Base-by-base conservation (phyloP, 2,797 vertebrate species). In the Selene dorsalis region DNA sequence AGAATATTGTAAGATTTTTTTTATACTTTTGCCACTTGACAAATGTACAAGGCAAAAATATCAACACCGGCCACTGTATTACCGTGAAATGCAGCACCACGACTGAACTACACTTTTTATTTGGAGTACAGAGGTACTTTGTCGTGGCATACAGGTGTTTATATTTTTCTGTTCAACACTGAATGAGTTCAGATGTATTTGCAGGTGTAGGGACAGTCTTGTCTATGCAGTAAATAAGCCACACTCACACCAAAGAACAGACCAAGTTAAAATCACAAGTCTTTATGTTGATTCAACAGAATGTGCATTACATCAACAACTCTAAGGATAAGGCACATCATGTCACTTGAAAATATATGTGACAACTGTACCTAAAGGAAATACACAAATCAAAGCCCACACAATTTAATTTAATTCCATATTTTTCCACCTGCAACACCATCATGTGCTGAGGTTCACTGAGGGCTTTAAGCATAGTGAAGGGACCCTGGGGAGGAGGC, bases 301-400 rank as follows among this genome's bases (percentile, higher is more conserved):
- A 80, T 76, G 39, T 77, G 50, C 61, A 86, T 84, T 80, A 80
- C 79, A 84, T 80, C 48, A 68, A 79, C 67, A 80, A 76, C 76
- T 86, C 38, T 56, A 58, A 69, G 57, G n/a, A 79, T 84, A 93
- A 92, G 92, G 91, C 90, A 91, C 88, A 85, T 87, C 64, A 79
- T 89, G 85, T 85, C 89, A 91, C 87, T 78, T 87, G 12, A 63
- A 80, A 82, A 88, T 70, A 80, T 80, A 77, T 65, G 69, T 84
- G 85, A 87, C 86, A 85, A 82, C 39, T 84, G 82, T 77, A 87
- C 81, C 83, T 75, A 77, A 75, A 73, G 52, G 70, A 90, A 80
- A 82, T 55, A 63, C 69, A 83, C 45, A 71, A 84, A 86, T 82
- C 43, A 79, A 84, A 89, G 63, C 4, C 73, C 61, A 78, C 53